Evolutionary conservation across 2,113 vertebrate genomes (phyloP).

Genomic region (Lasiurus cinereus): DNA sequence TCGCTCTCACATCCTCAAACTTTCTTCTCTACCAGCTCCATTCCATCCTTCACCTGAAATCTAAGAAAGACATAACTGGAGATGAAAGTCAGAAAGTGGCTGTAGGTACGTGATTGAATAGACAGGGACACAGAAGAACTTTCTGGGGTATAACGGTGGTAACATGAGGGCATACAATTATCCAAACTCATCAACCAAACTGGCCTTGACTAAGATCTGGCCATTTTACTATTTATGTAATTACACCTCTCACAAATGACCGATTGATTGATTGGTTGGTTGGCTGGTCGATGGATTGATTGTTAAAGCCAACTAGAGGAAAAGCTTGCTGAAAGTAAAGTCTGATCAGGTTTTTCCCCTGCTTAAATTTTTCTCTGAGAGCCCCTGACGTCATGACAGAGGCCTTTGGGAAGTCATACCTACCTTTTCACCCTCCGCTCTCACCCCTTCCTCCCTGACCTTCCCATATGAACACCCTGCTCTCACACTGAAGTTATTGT

Average conservation of each 20-base stretch:
- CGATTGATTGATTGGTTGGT: too few species aligned
- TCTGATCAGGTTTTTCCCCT: neutral
- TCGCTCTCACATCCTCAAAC: neutral
- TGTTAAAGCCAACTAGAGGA: neutral
- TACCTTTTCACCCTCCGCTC: neutral
- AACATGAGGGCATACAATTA: neutral
- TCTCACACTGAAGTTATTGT: neutral
- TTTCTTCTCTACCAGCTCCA: neutral
- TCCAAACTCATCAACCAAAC: neutral
- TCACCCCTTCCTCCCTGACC: neutral
- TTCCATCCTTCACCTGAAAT: neutral
- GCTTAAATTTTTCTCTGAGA: neutral
- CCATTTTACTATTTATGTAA: neutral
- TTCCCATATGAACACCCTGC: neutral
- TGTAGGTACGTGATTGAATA: rapidly evolving
- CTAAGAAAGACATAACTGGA: neutral
- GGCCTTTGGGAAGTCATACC: neutral
- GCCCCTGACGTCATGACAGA: neutral
- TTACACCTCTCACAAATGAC: neutral
- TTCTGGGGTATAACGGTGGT: neutral
- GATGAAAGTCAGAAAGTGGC: neutral
- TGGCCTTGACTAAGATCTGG: neutral
- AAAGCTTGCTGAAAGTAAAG: conserved; percentile 16
- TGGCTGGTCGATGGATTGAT: neutral
- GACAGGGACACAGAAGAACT: neutral